These are phyloP conservation scores for Psittacula cyanocephala DNA, from an alignment of 2,113 vertebrate genomes.

Conservation along the genomic window DNA sequence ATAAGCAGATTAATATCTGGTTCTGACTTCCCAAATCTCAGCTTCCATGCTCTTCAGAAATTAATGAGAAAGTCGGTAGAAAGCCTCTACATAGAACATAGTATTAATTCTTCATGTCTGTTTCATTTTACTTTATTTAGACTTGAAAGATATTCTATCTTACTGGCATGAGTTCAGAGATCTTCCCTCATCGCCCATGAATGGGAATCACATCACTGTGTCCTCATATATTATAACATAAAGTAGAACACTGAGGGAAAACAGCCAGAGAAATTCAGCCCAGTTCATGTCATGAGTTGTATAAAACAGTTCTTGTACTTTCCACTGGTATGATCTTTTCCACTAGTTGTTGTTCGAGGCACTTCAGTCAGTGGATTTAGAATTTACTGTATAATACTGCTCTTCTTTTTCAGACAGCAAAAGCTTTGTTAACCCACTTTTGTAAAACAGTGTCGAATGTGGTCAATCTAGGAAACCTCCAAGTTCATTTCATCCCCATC, in stretches of 20 bases:
- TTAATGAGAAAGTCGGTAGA: not conserved
- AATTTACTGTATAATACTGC: not conserved
- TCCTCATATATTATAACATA: not conserved
- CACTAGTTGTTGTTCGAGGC: not conserved
- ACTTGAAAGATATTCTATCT: not conserved
- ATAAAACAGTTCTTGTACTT: not conserved
- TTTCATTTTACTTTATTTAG: conserved; percentile 25
- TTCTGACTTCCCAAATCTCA: not conserved
- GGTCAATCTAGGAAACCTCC: not conserved
- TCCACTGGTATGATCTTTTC: not conserved
- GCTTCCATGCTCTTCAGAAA: not conserved
- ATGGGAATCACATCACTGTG: not conserved
- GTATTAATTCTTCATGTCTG: not conserved
- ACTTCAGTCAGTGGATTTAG: not conserved
- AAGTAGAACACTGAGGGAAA: not conserved
- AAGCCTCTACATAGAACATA: not conserved
- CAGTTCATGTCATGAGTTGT: not conserved
- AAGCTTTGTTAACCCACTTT: not conserved
- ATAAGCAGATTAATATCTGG: not conserved
- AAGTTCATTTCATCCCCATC: too few relatives aligned
- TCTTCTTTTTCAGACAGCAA: not conserved
- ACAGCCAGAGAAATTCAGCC: not conserved
- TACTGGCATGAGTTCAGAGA: not conserved
- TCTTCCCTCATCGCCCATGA: not conserved
- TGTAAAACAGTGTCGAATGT: not conserved